Percentiles rank a stretch among this genome's conserved stretches.
These are phyloP conservation scores for Nyctibius grandis DNA, from an alignment of 2,797 vertebrate species.

Conservation along the genomic window DNA sequence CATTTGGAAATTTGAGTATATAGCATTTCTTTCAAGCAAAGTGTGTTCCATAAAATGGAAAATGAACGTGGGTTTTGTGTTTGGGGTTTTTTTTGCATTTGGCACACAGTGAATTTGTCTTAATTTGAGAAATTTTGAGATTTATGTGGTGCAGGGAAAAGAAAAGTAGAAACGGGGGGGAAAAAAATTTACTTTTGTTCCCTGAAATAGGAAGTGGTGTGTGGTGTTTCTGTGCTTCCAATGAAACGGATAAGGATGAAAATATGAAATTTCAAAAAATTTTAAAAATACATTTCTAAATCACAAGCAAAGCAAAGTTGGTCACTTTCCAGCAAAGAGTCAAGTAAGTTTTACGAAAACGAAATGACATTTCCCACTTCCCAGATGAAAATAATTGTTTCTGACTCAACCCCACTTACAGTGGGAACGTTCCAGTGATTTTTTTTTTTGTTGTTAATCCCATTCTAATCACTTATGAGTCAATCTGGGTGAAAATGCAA, in stretches of 20 bases:
- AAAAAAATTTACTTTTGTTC: background rate
- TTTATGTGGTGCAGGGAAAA: rapidly evolving
- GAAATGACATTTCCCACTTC: background rate
- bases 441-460: background rate
- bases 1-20: background rate
- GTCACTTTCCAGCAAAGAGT: background rate
- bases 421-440: background rate
- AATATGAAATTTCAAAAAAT: background rate
- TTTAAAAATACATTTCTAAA: background rate
- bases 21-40: background rate
- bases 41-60: background rate
- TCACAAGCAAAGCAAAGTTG: background rate
- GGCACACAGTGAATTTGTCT: background rate
- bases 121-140: background rate
- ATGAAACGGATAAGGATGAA: background rate
- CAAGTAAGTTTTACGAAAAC: background rate
- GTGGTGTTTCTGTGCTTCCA: background rate
- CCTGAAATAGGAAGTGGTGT: background rate
- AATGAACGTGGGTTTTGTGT: background rate
- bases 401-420: constrained; percentile 34
- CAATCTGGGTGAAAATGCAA: constrained; percentile 9
- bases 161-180: too few species aligned
- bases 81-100: background rate
- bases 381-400: constrained; percentile 16
- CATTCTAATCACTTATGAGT: constrained; percentile 38